Percentiles rank a stretch among this genome's conserved stretches.
Evolutionary conservation across 2,797 vertebrate species (phyloP).

Genomic region (Meda fulgida): DNA sequence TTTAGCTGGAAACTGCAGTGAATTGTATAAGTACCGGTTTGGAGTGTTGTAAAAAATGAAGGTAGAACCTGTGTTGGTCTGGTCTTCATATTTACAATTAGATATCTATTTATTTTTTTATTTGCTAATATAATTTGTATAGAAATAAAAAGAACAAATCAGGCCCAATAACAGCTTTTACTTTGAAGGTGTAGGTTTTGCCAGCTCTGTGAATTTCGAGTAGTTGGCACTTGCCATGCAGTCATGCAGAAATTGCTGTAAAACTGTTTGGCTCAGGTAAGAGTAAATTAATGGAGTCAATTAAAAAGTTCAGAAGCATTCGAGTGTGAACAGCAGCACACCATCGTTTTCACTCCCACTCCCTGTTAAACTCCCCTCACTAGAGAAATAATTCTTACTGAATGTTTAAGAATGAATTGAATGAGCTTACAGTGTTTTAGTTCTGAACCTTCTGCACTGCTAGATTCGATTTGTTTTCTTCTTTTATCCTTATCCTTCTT

Average conservation of each 20-base stretch:
- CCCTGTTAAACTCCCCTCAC: conserved; percentile 4
- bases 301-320: conserved; percentile 46
- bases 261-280: conserved; percentile 34
- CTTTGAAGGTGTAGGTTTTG: neutral
- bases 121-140: neutral
- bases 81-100: neutral
- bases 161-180: conserved; percentile 3
- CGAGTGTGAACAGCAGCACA: conserved; percentile 18
- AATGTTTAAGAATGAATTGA: neutral
- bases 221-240: conserved; percentile 33
- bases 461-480: neutral
- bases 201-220: conserved; percentile 25
- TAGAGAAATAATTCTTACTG: neutral
- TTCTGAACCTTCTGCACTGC: neutral
- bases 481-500: too few relatives aligned
- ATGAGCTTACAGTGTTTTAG: neutral
- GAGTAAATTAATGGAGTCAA: conserved; percentile 47
- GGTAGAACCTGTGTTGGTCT: neutral
- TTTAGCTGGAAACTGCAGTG: neutral
- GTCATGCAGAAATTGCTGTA: conserved; percentile 36
- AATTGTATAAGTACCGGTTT: neutral
- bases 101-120: neutral
- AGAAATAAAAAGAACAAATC: neutral
- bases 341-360: conserved; percentile 28
- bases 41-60: neutral